Evolutionary conservation across 2,797 vertebrate species (phyloP).

Genomic region (Meriones psammophilus): DNA sequence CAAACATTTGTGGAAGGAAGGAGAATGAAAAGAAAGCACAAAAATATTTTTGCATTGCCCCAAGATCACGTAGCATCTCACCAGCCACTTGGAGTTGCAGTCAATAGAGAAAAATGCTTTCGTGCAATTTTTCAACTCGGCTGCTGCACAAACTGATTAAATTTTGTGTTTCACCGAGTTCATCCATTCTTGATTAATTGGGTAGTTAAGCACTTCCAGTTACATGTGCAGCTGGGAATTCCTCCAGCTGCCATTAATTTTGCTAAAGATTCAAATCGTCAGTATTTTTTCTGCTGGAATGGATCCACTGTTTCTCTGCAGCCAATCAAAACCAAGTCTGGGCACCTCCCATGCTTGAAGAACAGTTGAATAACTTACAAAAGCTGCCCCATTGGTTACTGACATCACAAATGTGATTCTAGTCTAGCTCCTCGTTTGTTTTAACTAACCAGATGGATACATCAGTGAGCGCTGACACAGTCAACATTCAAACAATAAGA

Average conservation of each 20-base stretch:
- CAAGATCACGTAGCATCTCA: conserved; percentile 9
- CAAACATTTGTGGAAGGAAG: not conserved
- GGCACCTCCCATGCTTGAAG: conserved; percentile 36
- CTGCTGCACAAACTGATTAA: conserved; percentile 62
- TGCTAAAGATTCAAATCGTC: conserved; percentile 67
- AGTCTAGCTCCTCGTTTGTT: conserved; percentile 49
- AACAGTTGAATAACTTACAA: conserved; percentile 54
- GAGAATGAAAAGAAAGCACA: not conserved
- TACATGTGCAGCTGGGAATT: conserved; percentile 79
- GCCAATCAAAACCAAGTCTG: conserved; percentile 60
- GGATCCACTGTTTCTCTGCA: conserved; percentile 47
- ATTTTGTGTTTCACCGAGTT: conserved; percentile 75
- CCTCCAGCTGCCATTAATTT: conserved; percentile 80
- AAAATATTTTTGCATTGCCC: not conserved
- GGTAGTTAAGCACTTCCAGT: conserved; percentile 73
- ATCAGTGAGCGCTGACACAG: conserved; percentile 1
- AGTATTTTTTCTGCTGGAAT: conserved; percentile 73
- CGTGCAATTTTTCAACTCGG: conserved; percentile 69
- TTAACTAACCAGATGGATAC: not conserved
- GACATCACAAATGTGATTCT: conserved; percentile 29
- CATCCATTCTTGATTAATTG: conserved; percentile 77
- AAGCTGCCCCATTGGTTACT: conserved; percentile 33
- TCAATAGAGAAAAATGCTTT: conserved; percentile 46
- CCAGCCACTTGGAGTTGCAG: conserved; percentile 38
- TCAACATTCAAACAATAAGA: conserved; percentile 26